A percentile compares a stretch with the other conserved stretches of the same genome.
These are phyloP conservation scores for Misgurnus mizolepis DNA, from an alignment of 2,113 vertebrate genomes.

Conservation along the genomic window DNA sequence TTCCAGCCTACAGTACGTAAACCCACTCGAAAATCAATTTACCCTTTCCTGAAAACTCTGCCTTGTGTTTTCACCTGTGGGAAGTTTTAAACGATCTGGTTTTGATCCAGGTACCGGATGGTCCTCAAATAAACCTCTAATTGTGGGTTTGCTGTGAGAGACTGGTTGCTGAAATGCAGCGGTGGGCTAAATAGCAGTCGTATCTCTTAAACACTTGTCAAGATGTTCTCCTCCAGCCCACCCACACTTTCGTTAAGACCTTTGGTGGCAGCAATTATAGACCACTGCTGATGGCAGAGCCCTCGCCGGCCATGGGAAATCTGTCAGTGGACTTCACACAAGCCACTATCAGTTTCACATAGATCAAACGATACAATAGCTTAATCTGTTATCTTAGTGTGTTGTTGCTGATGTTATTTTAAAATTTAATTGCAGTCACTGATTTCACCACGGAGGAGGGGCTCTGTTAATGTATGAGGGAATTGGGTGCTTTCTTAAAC, in stretches of 20 bases:
- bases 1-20: not conserved
- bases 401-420: too few relatives aligned
- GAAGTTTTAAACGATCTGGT: not conserved
- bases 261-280: slow-evolving; percentile 39
- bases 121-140: slow-evolving; percentile 39
- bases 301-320: not conserved
- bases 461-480: too few relatives aligned
- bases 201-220: slow-evolving; percentile 40
- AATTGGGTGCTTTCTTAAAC: not conserved
- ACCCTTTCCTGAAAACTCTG: slow-evolving; percentile 15
- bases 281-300: slow-evolving; percentile 8
- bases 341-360: not conserved
- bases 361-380: not conserved
- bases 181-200: slow-evolving; percentile 11
- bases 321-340: not conserved
- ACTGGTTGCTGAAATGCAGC: slow-evolving; percentile 19
- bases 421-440: too few relatives aligned
- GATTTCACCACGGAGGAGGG: too few relatives aligned
- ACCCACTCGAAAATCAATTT: not conserved
- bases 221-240: slow-evolving; percentile 6
- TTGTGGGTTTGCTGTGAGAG: slow-evolving; percentile 32
- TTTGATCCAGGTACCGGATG: slow-evolving; percentile 15
- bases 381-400: not conserved
- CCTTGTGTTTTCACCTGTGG: slow-evolving; percentile 3
- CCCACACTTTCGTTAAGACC: slow-evolving; percentile 36